phyloP scores from a whole-genome alignment of 2,888 invertebrate genomes.

The Anaspis maculata region DNA sequence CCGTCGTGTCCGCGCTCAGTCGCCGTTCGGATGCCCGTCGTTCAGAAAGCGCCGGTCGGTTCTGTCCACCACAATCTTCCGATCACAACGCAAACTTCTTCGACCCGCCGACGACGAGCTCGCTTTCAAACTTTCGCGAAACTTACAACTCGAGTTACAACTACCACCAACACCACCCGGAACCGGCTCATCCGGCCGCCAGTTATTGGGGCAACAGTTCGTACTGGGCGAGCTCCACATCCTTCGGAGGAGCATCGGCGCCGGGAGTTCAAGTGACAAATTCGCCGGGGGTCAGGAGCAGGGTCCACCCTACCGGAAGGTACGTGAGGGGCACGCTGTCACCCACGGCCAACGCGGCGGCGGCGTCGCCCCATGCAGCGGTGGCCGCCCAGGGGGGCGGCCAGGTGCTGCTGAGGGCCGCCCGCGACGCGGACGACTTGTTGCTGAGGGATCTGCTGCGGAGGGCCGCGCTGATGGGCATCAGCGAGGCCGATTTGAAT shows the following conservation, averaged over 20 bases:
- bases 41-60: slow-evolving; percentile 19
- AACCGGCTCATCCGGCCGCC: too few relatives aligned
- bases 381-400: slow-evolving; percentile 32
- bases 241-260: neutral
- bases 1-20: slow-evolving; percentile 21
- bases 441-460: slow-evolving; percentile 41
- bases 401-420: slow-evolving; percentile 45
- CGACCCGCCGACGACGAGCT: slow-evolving; percentile 4
- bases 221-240: neutral
- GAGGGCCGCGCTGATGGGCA: slow-evolving; percentile 37
- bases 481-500: slow-evolving; percentile 45
- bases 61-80: slow-evolving; percentile 19
- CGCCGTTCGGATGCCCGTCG: slow-evolving; percentile 22
- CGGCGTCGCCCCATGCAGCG: slow-evolving; percentile 31
- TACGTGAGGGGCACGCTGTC: slow-evolving; percentile 42
- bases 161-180: neutral
- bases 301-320: slow-evolving; percentile 37
- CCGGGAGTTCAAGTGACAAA: slow-evolving; percentile 27
- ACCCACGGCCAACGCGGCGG: slow-evolving; percentile 36
- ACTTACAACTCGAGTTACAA: neutral
- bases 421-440: slow-evolving; percentile 47
- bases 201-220: too few relatives aligned
- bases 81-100: slow-evolving; percentile 16
- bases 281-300: slow-evolving; percentile 32
- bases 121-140: neutral